phyloP scores from a whole-genome alignment of 2,888 invertebrate species.

The Yponomeuta malinellus region DNA sequence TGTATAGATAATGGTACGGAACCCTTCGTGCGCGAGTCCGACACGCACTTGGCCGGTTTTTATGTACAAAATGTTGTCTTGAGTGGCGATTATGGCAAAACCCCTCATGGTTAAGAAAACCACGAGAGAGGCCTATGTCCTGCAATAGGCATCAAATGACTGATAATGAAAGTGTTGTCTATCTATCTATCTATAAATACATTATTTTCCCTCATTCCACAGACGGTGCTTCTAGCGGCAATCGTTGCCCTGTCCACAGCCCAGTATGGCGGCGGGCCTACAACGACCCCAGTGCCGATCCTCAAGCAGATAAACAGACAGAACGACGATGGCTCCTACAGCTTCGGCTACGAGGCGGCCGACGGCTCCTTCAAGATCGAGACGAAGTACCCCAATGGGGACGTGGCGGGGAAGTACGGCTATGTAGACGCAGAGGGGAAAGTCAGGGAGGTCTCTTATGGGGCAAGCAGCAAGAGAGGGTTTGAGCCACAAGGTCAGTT shows the following conservation, averaged over 20 bases:
- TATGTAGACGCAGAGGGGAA: constrained; percentile 87
- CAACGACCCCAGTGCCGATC: constrained; percentile 87
- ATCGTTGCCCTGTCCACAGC: constrained; percentile 30
- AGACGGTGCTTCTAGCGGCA: constrained; percentile 25
- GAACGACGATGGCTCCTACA: constrained; percentile 92
- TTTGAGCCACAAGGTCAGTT: constrained; percentile 85
- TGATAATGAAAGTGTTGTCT: no score
- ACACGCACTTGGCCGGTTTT: no score
- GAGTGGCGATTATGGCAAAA: no score
- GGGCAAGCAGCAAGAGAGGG: constrained; percentile 86
- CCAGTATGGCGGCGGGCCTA: constrained; percentile 74
- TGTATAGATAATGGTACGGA: no score
- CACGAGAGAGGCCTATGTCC: no score
- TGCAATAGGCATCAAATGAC: no score
- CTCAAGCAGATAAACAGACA: constrained; percentile 89
- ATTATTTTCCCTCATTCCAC: constrained; percentile 16
- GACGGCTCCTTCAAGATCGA: constrained; percentile 93
- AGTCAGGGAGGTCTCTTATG: constrained; percentile 88
- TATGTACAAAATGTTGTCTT: no score
- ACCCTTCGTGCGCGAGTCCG: no score
- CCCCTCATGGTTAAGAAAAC: no score
- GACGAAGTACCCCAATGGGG: constrained; percentile 88
- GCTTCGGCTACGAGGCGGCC: constrained; percentile 90
- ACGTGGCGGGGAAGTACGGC: constrained; percentile 93
- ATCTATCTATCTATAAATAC: neutral